Percentiles rank a stretch among this genome's conserved stretches.
Evolutionary conservation across 1,140 invertebrate genomes (phyloP).

Genomic region (Manduca sexta): DNA sequence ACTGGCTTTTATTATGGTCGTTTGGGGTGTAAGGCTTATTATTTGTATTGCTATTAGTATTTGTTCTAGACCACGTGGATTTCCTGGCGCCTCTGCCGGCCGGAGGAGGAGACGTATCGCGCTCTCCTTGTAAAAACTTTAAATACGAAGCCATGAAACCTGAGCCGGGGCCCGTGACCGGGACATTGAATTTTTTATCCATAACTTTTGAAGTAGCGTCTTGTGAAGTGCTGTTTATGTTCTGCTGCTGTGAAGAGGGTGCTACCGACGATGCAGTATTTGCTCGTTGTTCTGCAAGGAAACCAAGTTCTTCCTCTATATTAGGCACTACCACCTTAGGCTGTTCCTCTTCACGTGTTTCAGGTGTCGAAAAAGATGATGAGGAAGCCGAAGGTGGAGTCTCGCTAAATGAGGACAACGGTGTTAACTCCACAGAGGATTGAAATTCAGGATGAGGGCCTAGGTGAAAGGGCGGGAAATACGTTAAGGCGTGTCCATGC

Average conservation of each 20-base stretch:
- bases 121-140: conserved; percentile 87
- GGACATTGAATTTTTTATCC: conserved; percentile 73
- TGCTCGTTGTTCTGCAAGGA: conserved; percentile 78
- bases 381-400: conserved; percentile 73
- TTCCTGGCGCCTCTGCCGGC: conserved; percentile 77
- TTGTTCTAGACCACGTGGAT: conserved; percentile 76
- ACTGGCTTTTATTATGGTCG: conserved; percentile 48
- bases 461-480: conserved; percentile 81
- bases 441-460: conserved; percentile 78
- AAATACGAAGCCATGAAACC: conserved; percentile 90
- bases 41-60: conserved; percentile 57
- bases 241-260: conserved; percentile 70
- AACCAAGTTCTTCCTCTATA: conserved; percentile 88
- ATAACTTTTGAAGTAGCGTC: conserved; percentile 67
- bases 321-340: conserved; percentile 88
- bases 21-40: conserved; percentile 54
- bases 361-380: conserved; percentile 70
- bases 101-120: conserved; percentile 84
- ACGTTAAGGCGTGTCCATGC: conserved; percentile 77
- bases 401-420: conserved; percentile 75
- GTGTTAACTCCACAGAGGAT: conserved; percentile 78
- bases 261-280: conserved; percentile 72
- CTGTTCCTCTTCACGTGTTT: conserved; percentile 78
- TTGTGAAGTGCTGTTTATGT: conserved; percentile 64
- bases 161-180: conserved; percentile 77